These are phyloP conservation scores for Trichopoda pennipes DNA, from an alignment of 2,888 invertebrate species.

Conservation along the genomic window DNA sequence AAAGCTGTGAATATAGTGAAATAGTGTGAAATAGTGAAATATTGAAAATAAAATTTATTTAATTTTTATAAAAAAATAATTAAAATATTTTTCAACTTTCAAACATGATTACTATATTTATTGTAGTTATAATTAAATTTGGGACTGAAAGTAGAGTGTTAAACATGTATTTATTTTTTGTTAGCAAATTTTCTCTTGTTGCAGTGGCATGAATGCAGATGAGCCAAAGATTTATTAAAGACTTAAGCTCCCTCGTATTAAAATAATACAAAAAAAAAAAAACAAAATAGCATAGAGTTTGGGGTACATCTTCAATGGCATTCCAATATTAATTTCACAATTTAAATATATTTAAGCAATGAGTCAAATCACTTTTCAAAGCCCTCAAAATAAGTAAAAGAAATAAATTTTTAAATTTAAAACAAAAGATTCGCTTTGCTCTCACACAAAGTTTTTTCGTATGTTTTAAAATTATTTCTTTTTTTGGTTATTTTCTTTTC, in stretches of 20 bases:
- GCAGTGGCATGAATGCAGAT: not conserved
- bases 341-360: slow-evolving; percentile 18
- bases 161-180: not conserved
- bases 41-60: no score
- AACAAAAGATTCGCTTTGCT: slow-evolving; percentile 48
- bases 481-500: not conserved
- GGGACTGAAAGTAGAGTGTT: no score
- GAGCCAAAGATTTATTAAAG: slow-evolving; percentile 12
- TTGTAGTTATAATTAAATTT: no score
- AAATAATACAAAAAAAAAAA: not conserved
- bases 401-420: slow-evolving; percentile 14
- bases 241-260: slow-evolving; percentile 25
- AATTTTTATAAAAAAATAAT: no score
- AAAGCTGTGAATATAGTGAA: no score
- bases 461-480: slow-evolving; percentile 6
- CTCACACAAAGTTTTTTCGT: slow-evolving; percentile 40
- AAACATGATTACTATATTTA: no score
- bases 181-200: not conserved
- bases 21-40: no score
- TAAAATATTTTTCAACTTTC: no score
- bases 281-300: no score
- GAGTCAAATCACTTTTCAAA: slow-evolving; percentile 57
- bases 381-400: not conserved
- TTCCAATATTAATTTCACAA: slow-evolving; percentile 46
- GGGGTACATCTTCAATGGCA: slow-evolving; percentile 30